phyloP scores from a whole-genome alignment of 2,888 invertebrate genomes.

The Buathra laborator region DNA sequence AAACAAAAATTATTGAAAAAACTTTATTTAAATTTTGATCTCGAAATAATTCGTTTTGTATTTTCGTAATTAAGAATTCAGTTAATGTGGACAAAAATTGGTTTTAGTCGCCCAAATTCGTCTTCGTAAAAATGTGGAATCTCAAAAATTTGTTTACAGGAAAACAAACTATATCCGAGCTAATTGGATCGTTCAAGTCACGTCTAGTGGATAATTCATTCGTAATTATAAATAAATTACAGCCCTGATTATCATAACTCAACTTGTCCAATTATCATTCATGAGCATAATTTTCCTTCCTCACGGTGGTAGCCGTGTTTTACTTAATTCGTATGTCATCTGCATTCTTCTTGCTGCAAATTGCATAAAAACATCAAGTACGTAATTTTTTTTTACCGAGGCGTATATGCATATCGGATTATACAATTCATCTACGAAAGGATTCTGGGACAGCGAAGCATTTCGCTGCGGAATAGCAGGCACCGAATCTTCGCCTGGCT shows the following conservation, averaged over 20 bases:
- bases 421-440: conserved; percentile 31
- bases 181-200: no score
- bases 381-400: neutral
- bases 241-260: neutral
- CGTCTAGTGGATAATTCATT: no score
- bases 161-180: no score
- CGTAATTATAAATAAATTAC: neutral
- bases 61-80: no score
- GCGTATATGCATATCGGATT: conserved; percentile 9
- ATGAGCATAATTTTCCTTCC: neutral
- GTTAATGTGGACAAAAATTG: no score
- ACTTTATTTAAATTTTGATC: no score
- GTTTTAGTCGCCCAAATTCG: no score
- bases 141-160: no score
- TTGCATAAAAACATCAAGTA: conserved; percentile 7
- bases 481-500: neutral
- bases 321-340: conserved; percentile 18
- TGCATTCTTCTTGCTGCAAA: neutral
- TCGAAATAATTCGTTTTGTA: no score
- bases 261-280: conserved; percentile 22
- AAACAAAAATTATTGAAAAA: no score
- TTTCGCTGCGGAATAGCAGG: neutral
- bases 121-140: no score
- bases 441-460: neutral
- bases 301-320: neutral